A percentile compares a stretch with the other conserved stretches of the same genome.
phyloP scores from a whole-genome alignment of 2,113 vertebrate species.

The Rafetus swinhoei region DNA sequence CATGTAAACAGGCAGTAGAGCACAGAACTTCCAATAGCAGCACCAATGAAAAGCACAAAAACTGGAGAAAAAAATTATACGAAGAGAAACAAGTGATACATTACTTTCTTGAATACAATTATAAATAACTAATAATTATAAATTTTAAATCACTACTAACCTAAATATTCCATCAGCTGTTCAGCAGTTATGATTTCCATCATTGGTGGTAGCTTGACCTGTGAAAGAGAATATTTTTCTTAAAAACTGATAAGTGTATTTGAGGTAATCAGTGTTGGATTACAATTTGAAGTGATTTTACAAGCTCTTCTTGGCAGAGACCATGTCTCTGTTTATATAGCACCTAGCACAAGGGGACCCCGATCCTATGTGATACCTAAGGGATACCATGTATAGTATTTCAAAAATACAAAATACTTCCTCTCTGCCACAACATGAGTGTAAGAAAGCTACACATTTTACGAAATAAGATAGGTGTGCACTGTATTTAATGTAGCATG shows the following conservation, averaged over 20 bases:
- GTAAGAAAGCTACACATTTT: neutral
- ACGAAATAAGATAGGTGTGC: neutral
- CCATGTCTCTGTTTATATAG: neutral
- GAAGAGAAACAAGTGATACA: neutral
- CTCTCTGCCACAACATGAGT: neutral
- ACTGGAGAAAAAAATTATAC: neutral
- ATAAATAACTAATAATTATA: neutral
- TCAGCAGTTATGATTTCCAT: conserved; percentile 99
- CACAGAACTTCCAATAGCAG: neutral
- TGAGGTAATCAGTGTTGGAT: neutral
- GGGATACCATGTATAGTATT: neutral
- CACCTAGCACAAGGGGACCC: neutral
- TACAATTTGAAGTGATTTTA: neutral
- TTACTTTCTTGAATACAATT: neutral
- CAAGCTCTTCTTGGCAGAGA: neutral
- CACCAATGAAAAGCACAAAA: neutral
- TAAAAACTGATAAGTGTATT: conserved; percentile 23
- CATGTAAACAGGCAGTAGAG: neutral
- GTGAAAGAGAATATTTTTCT: conserved; percentile 68
- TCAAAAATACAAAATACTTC: neutral
- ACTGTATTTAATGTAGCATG: neutral
- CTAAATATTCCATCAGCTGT: conserved; percentile 99
- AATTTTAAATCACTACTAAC: conserved; percentile 79
- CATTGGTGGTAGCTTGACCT: conserved; percentile 98
- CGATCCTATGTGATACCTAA: neutral